These are phyloP conservation scores for Chaenogobius annularis DNA, from an alignment of 2,113 vertebrate genomes.

Conservation along the genomic window DNA sequence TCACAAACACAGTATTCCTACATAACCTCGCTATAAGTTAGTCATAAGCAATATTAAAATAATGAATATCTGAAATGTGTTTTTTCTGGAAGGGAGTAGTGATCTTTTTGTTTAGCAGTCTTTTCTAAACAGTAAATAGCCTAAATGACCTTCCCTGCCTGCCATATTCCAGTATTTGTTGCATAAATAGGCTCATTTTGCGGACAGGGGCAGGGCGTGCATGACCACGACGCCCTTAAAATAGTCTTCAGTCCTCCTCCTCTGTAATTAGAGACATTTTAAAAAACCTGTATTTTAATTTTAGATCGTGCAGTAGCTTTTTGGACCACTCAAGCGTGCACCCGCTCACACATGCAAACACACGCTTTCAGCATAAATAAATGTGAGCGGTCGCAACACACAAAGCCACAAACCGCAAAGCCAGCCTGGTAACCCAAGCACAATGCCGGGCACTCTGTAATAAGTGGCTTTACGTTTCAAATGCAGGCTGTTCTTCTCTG, in stretches of 20 bases:
- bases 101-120: too few relatives aligned
- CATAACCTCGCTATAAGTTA: too few relatives aligned
- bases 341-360: slow-evolving; percentile 43
- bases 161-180: slow-evolving; percentile 32
- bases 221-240: slow-evolving; percentile 73
- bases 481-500: slow-evolving; percentile 31
- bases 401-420: slow-evolving; percentile 63
- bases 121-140: slow-evolving; percentile 19
- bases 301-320: slow-evolving; percentile 72
- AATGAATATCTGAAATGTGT: too few relatives aligned
- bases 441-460: slow-evolving; percentile 71
- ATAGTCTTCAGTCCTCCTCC: slow-evolving; percentile 73
- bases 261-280: slow-evolving; percentile 83
- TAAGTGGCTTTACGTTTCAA: slow-evolving; percentile 65
- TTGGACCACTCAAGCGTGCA: slow-evolving; percentile 50
- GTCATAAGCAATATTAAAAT: too few relatives aligned
- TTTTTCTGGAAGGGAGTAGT: too few relatives aligned
- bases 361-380: slow-evolving; percentile 65
- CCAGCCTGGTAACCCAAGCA: slow-evolving; percentile 68
- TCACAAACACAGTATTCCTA: too few relatives aligned
- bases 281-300: slow-evolving; percentile 82
- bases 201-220: slow-evolving; percentile 71
- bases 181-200: slow-evolving; percentile 37
- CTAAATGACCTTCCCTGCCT: slow-evolving; percentile 26
- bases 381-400: slow-evolving; percentile 63